phyloP scores from a whole-genome alignment of 2,113 vertebrate species.

The Dolichotis patagonum region DNA sequence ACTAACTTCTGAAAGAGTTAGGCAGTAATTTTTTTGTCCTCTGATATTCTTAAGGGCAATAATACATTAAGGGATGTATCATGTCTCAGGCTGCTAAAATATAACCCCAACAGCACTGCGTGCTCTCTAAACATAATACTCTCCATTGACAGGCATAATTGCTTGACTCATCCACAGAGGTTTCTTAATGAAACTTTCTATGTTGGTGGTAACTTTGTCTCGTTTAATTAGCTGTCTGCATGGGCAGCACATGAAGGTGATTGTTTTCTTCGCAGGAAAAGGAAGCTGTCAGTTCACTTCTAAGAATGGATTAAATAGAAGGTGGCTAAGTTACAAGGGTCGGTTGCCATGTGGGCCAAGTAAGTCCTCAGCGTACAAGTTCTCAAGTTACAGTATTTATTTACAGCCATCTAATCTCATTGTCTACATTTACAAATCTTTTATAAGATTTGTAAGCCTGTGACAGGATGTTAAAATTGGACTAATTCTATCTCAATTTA shows the following conservation, averaged over 20 bases:
- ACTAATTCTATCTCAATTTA: background rate
- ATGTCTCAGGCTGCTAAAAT: constrained; percentile 9
- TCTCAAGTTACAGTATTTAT: background rate
- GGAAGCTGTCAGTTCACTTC: constrained; percentile 11
- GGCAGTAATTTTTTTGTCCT: constrained; percentile 11
- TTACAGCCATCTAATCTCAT: background rate
- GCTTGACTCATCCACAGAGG: background rate
- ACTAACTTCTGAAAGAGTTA: constrained; percentile 44
- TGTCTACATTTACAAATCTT: background rate
- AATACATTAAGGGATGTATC: background rate
- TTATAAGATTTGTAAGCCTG: background rate
- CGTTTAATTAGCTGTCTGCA: constrained; percentile 47
- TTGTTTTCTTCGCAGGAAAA: constrained; percentile 16
- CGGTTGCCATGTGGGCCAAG: background rate
- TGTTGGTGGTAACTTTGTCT: constrained; percentile 53
- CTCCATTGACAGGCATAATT: background rate
- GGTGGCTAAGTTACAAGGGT: background rate
- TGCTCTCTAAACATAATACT: constrained; percentile 37
- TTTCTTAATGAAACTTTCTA: constrained; percentile 55
- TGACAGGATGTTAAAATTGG: background rate
- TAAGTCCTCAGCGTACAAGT: background rate
- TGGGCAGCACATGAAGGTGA: background rate
- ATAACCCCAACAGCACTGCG: constrained; percentile 9
- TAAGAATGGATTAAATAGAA: background rate
- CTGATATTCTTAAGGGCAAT: constrained; percentile 43